These are phyloP conservation scores for Tenthredo amoena DNA, from an alignment of 2,888 invertebrate genomes.

Conservation along the genomic window DNA sequence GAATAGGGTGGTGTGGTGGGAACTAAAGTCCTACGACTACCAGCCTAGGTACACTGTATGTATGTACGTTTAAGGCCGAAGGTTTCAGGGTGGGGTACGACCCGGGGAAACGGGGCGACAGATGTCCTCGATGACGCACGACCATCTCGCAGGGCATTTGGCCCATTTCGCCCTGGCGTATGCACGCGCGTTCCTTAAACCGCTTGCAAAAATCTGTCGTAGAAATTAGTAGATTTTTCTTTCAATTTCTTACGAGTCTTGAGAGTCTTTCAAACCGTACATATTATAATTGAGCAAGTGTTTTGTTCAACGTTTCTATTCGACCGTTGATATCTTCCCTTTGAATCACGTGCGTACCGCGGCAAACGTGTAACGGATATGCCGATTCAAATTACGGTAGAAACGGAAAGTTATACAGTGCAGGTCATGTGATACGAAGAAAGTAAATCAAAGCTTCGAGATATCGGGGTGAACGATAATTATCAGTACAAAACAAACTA, in stretches of 20 bases:
- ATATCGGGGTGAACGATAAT: background rate
- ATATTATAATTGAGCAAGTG: background rate
- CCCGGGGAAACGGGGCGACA: constrained; percentile 66
- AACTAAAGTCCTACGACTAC: constrained; percentile 30
- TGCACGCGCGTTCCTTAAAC: constrained; percentile 13
- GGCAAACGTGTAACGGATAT: background rate
- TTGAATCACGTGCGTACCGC: background rate
- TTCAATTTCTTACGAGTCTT: background rate
- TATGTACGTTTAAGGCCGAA: background rate
- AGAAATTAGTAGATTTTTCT: background rate
- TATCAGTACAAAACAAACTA: background rate
- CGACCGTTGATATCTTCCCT: background rate
- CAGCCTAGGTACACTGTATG: background rate
- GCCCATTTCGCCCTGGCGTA: constrained; percentile 49
- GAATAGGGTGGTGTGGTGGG: constrained; percentile 38
- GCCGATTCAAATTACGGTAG: background rate
- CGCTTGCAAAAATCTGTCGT: background rate
- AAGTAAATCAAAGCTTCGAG: background rate
- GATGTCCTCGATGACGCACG: constrained; percentile 69
- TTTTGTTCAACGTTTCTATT: background rate
- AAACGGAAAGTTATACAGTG: background rate
- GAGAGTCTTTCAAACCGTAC: background rate
- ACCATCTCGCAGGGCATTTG: constrained; percentile 53
- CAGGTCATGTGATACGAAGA: background rate
- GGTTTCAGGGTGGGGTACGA: constrained; percentile 44